Conservation (phyloP, 2,888 invertebrate species). For the Callyntrura sp. region DNA sequence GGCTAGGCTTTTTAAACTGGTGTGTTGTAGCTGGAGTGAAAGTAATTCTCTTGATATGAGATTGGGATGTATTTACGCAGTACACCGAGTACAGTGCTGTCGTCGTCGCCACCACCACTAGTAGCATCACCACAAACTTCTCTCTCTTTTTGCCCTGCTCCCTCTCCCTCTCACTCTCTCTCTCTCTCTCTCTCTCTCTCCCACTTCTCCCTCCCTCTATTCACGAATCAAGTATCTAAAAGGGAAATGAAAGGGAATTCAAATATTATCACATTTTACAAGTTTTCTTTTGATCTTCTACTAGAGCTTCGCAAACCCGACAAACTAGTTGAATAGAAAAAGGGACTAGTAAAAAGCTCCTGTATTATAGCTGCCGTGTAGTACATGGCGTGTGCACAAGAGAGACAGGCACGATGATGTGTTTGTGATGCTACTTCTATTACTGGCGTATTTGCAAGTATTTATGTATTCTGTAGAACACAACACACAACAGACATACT, state of each 20-base stretch:
- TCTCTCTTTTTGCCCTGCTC: not conserved
- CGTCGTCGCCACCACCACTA: not conserved
- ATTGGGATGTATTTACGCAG: not conserved
- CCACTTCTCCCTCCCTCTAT: not conserved
- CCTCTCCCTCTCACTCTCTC: no score
- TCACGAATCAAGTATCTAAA: slow-evolving; percentile 42
- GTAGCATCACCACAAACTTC: slow-evolving; percentile 23
- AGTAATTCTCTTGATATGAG: slow-evolving; percentile 26
- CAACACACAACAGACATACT: not conserved
- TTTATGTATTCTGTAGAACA: not conserved
- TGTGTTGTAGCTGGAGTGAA: slow-evolving; percentile 9
- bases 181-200: not conserved
- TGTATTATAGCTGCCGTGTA: no score
- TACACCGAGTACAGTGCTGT: no score
- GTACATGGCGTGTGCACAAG: no score
- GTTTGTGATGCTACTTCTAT: not conserved
- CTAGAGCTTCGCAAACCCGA: slow-evolving; percentile 14
- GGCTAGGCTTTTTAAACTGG: not conserved
- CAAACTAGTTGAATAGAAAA: not conserved
- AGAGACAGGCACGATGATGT: not conserved
- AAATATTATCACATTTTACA: slow-evolving; percentile 55
- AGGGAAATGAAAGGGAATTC: slow-evolving; percentile 47
- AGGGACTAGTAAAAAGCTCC: no score
- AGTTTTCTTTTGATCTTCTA: slow-evolving; percentile 53
- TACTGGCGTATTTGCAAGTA: not conserved